Conservation (phyloP, 2,888 invertebrate species). For the Siphlonurus alternatus region DNA sequence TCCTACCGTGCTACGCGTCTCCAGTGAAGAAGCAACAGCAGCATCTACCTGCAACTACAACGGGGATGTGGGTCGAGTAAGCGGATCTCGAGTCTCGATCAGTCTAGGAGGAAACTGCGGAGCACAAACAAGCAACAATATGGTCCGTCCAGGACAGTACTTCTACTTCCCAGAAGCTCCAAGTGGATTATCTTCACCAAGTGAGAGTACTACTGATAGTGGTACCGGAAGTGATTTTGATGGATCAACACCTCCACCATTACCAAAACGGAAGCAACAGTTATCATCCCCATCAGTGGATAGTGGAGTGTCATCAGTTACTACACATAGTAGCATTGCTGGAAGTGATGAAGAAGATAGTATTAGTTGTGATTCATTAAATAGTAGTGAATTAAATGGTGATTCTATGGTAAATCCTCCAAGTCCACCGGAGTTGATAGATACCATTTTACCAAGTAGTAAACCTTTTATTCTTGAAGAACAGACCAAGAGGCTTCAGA, state of each 20-base stretch:
- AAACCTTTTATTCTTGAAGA: neutral
- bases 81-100: neutral
- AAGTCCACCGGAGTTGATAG: neutral
- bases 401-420: neutral
- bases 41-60: neutral
- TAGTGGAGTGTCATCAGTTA: slow-evolving; percentile 30
- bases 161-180: slow-evolving; percentile 20
- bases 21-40: neutral
- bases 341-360: slow-evolving; percentile 47
- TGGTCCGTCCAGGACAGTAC: neutral
- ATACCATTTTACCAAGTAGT: neutral
- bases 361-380: slow-evolving; percentile 67
- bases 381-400: slow-evolving; percentile 44
- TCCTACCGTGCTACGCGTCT: neutral
- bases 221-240: slow-evolving; percentile 75
- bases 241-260: slow-evolving; percentile 44
- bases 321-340: slow-evolving; percentile 43
- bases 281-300: slow-evolving; percentile 37
- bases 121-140: neutral
- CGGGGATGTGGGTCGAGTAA: neutral
- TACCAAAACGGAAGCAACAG: slow-evolving; percentile 47
- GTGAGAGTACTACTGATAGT: slow-evolving; percentile 68
- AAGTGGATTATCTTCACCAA: slow-evolving; percentile 67
- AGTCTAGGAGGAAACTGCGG: neutral
- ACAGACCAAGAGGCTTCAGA: neutral